These are phyloP conservation scores for Nezara viridula DNA, from an alignment of 2,888 invertebrate species.

Conservation along the genomic window DNA sequence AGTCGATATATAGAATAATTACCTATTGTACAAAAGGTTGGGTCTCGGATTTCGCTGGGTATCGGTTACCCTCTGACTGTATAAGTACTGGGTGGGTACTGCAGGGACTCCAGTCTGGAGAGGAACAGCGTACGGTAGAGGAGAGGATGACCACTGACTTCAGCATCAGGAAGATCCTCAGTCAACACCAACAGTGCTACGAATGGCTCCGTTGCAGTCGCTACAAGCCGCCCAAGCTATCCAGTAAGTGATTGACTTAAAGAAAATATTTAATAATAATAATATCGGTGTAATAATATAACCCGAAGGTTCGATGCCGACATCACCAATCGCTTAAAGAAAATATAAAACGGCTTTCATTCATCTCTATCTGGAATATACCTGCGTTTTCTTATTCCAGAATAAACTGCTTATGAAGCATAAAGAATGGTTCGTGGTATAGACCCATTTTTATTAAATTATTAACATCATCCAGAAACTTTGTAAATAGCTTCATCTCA, in stretches of 20 bases:
- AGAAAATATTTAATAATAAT: no score
- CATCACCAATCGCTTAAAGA: no score
- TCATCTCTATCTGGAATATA: no score
- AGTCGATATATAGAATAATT: not conserved
- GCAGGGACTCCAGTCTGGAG: not conserved
- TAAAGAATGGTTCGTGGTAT: no score
- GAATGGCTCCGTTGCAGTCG: slow-evolving; percentile 29
- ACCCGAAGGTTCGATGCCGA: no score
- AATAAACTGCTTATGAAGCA: no score
- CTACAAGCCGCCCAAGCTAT: slow-evolving; percentile 28
- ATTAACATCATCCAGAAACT: no score
- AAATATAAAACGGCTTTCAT: no score
- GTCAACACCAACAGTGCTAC: not conserved
- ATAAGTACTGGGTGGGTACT: not conserved
- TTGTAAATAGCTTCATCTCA: no score
- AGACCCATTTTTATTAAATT: no score
- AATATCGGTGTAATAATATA: no score
- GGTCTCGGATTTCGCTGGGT: not conserved
- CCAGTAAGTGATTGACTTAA: not conserved
- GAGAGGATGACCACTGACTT: slow-evolving; percentile 18
- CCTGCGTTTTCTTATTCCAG: no score
- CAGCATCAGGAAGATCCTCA: slow-evolving; percentile 17
- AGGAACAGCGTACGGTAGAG: not conserved
- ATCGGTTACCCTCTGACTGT: not conserved
- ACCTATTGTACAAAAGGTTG: not conserved